Base-by-base conservation (phyloP, 2,888 invertebrate species). In the Heliothis peltigera region DNA sequence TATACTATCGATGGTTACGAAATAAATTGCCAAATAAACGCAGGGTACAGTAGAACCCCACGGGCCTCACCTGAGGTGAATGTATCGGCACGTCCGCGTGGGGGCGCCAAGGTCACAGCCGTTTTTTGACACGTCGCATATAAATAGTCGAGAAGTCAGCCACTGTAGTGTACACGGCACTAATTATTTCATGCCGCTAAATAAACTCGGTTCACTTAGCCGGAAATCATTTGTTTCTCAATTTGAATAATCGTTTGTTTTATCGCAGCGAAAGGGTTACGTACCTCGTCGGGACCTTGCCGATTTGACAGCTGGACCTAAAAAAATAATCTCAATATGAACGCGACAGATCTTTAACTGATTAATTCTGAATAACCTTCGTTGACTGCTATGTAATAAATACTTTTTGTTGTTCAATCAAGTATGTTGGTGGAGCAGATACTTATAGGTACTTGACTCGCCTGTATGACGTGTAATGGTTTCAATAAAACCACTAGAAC, bases 51-150 rank as follows among this genome's bases (percentile, higher is more conserved):
- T 72, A 44, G 79, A 82, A 84, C 90, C 91, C 88, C 87, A 81
- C 88, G 90, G 92, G 92, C 93, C 93, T 88, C 92, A 91, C 90
- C 91, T 90, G 92, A 94, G 94, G 94, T 94, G 94, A 94, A 94
- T 86, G 94, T 91, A 92, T 90, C 81, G 77, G 69, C 74, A 84
- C 88, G 92, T 84, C 91, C 93, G 92, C 89, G 93, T 89, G 93
- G 93, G 91, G 93, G 93, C 93, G 90, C 84, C 94, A 95, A 95
- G 94, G 94, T 93, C 94, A 89, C 86, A 80, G 86, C 87, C 89
- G 94, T 93, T 94, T 94, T 94, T 95, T 95, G 94, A 94, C 94
- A 94, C 93, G 88, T 89, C 90, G 86, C 83, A 87, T 89, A 91
- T 90, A 92, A 92, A 92, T 92, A 93, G 90, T 89, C 83, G 87